Base-by-base conservation (phyloP, 2,888 invertebrate genomes). In the Coelopa pilipes region DNA sequence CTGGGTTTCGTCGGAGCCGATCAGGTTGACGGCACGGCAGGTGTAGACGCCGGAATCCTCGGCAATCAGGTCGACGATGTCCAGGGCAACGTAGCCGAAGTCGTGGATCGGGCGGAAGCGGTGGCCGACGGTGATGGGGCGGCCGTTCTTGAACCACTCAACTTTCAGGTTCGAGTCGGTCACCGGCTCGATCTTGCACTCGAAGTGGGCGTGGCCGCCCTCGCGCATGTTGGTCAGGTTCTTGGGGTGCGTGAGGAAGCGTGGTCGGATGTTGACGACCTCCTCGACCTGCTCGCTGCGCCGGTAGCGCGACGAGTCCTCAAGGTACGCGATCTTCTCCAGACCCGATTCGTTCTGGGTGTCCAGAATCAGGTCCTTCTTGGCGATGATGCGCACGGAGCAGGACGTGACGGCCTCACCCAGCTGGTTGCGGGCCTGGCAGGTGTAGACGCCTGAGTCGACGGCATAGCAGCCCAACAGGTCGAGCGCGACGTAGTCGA, bases 41-140 rank as follows among this genome's bases (percentile, higher is more conserved):
- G 97, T 98, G 87, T 99, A 99, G 24, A 93, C 91, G 66, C 96
- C 98, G 0, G 94, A 93, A 88, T 99, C 99, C 89, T 99, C 98
- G 72, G 97, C 96, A 85, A 98, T 98, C 72, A 97, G 90, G 85
- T 98, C 98, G 79, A 98, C 93, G 77, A 99, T 96, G 84, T 99
- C 99, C 77, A 99, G 90, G 17, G 98, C 98, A 24, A 99, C 99
- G 85, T 98, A 99, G 57, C 99, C 99, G 88, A 99, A 99, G 88
- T 99, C 99, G 86, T 98, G 97, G 85, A 97, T 96, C 74, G 98
- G 97, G 81, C 97, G 92, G 90, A 97, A 98, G 82, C 98, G 92
- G 85, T 97, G 97, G 67, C 97, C 98, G 85, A 97, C 92, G 19
- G 95, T 96, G 70, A 99, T 93, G 45, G 98, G 97, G 80, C 94